Evolutionary conservation across 1,140 invertebrate genomes (phyloP).

Genomic region (Cotesia vestalis): DNA sequence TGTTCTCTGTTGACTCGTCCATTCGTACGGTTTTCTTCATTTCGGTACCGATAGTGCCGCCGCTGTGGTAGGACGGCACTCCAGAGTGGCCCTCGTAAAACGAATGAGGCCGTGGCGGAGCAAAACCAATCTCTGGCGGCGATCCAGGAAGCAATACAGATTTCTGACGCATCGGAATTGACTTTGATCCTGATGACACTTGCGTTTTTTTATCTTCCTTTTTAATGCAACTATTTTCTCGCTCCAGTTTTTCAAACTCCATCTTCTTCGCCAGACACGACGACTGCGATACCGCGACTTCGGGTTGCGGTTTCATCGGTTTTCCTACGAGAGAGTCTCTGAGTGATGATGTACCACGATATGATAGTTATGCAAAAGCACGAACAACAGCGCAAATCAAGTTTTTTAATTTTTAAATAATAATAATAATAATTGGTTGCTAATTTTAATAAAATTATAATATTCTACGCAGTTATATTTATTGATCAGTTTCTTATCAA

Average conservation of each 20-base stretch:
- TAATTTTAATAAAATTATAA: neutral
- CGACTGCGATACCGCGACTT: constrained; percentile 59
- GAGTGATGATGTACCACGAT: constrained; percentile 40
- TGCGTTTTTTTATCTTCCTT: constrained; percentile 39
- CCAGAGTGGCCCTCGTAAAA: constrained; percentile 69
- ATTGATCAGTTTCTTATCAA: neutral
- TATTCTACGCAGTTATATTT: constrained; percentile 1
- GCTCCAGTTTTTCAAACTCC: constrained; percentile 47
- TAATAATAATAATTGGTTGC: constrained; percentile 10
- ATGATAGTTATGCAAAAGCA: constrained; percentile 18
- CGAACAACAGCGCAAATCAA: constrained; percentile 6
- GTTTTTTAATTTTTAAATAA: neutral
- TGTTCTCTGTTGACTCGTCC: constrained; percentile 74
- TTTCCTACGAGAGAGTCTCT: constrained; percentile 54
- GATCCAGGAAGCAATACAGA: constrained; percentile 68
- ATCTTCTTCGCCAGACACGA: constrained; percentile 41
- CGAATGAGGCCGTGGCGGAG: constrained; percentile 63
- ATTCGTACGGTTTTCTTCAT: constrained; percentile 74
- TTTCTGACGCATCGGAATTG: constrained; percentile 59
- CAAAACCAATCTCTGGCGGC: constrained; percentile 70
- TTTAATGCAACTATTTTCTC: constrained; percentile 39
- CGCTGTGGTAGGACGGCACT: constrained; percentile 66
- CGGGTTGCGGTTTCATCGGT: constrained; percentile 58
- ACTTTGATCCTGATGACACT: constrained; percentile 57
- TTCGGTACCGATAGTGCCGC: constrained; percentile 68